A percentile compares a stretch with the other conserved stretches of the same genome.
Evolutionary conservation across 2,797 vertebrate species (phyloP).

Genomic region (Onychomys leucogaster): DNA sequence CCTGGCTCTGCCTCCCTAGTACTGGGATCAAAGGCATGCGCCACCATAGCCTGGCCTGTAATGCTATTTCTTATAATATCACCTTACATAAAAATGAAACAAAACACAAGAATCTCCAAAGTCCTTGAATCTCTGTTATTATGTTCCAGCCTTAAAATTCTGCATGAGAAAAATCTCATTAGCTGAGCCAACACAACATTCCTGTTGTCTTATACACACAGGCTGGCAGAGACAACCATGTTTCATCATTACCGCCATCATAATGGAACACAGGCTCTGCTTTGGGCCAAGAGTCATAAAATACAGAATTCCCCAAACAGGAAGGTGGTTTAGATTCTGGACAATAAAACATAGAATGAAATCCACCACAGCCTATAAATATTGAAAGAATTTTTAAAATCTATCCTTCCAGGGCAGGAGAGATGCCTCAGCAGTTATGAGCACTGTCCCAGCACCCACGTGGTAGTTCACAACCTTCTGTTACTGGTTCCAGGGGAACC

Average conservation of each 20-base stretch:
- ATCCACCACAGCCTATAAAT: neutral
- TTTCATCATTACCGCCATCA: neutral
- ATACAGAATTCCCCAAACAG: neutral
- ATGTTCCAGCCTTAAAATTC: conserved; percentile 1
- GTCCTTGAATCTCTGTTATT: neutral
- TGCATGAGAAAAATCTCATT: neutral
- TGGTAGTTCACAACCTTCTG: neutral
- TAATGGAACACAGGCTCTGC: neutral
- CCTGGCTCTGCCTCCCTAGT: too few relatives aligned
- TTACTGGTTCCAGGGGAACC: neutral
- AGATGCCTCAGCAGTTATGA: neutral
- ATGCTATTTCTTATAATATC: neutral
- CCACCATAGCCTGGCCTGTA: too few relatives aligned
- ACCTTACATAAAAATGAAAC: neutral
- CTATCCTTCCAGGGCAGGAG: neutral
- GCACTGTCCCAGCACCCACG: neutral
- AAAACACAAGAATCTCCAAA: neutral
- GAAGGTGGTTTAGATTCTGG: neutral
- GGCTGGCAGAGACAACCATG: neutral
- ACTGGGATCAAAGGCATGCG: too few relatives aligned
- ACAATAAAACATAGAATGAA: neutral
- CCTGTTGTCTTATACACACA: too few relatives aligned
- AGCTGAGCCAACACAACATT: neutral
- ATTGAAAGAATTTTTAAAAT: neutral
- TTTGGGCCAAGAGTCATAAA: neutral